Evolutionary conservation across 2,797 vertebrate species (phyloP).

Genomic region (Sciurus vulgaris): DNA sequence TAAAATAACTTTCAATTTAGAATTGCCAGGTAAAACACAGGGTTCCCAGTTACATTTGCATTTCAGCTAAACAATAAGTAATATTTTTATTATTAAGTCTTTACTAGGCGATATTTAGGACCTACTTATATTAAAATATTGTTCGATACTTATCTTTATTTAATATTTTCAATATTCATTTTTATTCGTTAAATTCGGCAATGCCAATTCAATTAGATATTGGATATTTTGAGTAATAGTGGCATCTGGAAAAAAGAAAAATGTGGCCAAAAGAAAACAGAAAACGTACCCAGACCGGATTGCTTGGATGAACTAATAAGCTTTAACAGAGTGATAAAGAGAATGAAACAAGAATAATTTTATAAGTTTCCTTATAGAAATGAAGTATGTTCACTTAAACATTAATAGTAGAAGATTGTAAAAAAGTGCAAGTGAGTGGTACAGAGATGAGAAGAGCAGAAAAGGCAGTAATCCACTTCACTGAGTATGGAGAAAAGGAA

Average conservation of each 20-base stretch:
- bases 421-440: neutral
- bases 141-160: neutral
- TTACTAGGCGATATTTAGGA: neutral
- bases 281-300: neutral
- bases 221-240: conserved; percentile 17
- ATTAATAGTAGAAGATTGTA: neutral
- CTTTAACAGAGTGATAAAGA: neutral
- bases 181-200: conserved; percentile 21
- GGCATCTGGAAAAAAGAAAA: conserved; percentile 42
- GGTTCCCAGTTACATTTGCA: neutral
- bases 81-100: neutral
- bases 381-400: conserved; percentile 29
- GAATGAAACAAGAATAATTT: neutral
- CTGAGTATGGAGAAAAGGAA: neutral
- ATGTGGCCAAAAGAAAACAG: neutral
- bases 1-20: neutral
- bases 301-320: neutral
- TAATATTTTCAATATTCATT: neutral
- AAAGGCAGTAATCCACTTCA: neutral
- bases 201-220: neutral
- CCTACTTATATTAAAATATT: neutral
- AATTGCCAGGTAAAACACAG: neutral
- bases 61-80: neutral
- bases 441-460: neutral
- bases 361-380: conserved; percentile 24